phyloP scores from a whole-genome alignment of 2,113 vertebrate species.

The Syngnathus typhle region DNA sequence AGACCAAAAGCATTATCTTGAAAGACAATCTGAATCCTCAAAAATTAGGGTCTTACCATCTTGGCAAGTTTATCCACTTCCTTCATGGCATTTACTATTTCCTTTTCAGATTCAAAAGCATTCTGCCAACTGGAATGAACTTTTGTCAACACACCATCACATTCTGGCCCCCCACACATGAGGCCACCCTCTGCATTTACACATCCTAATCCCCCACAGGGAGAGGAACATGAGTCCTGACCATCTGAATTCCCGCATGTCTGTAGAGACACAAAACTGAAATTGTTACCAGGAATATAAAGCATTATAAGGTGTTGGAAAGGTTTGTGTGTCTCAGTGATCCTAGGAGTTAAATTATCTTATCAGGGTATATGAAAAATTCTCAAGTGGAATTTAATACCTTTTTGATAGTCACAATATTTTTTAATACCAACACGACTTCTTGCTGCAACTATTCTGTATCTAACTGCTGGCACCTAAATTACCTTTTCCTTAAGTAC shows the following conservation, averaged over 20 bases:
- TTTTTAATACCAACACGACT: too few species aligned
- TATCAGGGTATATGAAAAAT: too few species aligned
- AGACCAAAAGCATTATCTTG: not conserved
- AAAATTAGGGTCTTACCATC: slow-evolving; percentile 73
- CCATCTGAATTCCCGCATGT: slow-evolving; percentile 78
- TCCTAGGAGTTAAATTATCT: too few species aligned
- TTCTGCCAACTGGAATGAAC: slow-evolving; percentile 79
- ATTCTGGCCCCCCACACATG: slow-evolving; percentile 83
- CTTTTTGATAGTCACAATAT: too few species aligned
- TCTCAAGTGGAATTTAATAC: too few species aligned
- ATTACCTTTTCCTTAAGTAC: too few species aligned
- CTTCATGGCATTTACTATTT: slow-evolving; percentile 81
- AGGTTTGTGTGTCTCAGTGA: too few species aligned
- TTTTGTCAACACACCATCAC: slow-evolving; percentile 72
- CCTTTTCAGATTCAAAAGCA: slow-evolving; percentile 81
- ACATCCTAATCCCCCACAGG: slow-evolving; percentile 83
- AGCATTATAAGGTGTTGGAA: too few species aligned
- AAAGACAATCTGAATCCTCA: not conserved
- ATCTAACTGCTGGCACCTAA: too few species aligned
- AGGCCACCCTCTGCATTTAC: slow-evolving; percentile 69
- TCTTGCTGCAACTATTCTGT: too few species aligned
- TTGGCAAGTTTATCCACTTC: slow-evolving; percentile 91
- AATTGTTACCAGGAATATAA: not conserved
- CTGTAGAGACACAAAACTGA: slow-evolving; percentile 57
- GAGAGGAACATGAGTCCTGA: slow-evolving; percentile 64